Evolutionary conservation across 2,113 vertebrate genomes (phyloP).

Genomic region (Aspidoscelis tigris): DNA sequence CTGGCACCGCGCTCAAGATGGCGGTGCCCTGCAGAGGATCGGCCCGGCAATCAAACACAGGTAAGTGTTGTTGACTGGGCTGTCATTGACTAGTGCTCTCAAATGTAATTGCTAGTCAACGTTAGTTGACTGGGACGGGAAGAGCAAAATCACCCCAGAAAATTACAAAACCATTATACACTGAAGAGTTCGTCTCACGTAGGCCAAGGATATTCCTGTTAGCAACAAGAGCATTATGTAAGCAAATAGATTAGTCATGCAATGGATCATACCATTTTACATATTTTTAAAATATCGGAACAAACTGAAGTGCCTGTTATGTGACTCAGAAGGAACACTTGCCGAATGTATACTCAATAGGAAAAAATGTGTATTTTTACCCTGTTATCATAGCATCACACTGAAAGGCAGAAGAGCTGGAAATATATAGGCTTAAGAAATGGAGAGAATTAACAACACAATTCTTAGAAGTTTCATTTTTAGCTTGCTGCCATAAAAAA

Average conservation of each 20-base stretch:
- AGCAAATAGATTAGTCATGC: slow-evolving; percentile 61
- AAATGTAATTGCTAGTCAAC: no score
- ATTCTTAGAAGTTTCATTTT: not conserved
- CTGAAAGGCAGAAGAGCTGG: not conserved
- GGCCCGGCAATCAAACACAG: no score
- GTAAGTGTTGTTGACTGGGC: no score
- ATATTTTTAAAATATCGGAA: slow-evolving; percentile 43
- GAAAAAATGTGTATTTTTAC: slow-evolving; percentile 3
- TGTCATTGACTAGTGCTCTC: no score
- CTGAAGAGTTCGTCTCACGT: slow-evolving; percentile 45
- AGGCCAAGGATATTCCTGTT: slow-evolving; percentile 45
- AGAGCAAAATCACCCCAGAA: not conserved
- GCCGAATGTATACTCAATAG: slow-evolving; percentile 24
- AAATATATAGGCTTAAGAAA: slow-evolving; percentile 1
- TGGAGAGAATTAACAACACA: slow-evolving; percentile 1
- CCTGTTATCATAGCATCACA: slow-evolving; percentile 15
- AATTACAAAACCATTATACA: slow-evolving; percentile 39
- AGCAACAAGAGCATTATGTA: slow-evolving; percentile 55
- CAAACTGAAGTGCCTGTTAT: slow-evolving; percentile 51
- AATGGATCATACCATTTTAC: slow-evolving; percentile 16
- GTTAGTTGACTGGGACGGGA: not conserved
- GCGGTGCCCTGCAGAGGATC: no score
- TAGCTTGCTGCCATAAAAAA: no score
- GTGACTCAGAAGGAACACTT: slow-evolving; percentile 52
- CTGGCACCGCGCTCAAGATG: no score